Evolutionary conservation across 2,797 vertebrate genomes (phyloP).

Genomic region (Syngnathus rostellatus): DNA sequence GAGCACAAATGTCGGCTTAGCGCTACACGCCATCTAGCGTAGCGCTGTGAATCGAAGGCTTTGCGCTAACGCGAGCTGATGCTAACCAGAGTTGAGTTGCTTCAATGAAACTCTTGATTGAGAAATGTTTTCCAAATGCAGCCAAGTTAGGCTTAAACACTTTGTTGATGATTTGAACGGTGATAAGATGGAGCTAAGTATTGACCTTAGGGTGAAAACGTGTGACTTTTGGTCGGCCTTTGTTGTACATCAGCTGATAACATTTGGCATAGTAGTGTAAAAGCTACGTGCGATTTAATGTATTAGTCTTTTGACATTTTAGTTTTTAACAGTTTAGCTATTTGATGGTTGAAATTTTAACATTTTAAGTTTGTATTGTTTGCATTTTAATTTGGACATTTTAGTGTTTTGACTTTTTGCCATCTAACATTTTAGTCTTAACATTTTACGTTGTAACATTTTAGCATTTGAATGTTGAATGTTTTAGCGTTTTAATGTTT

Average conservation of each 20-base stretch:
- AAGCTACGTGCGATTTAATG: too few relatives aligned
- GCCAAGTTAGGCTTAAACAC: background rate
- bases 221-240: background rate
- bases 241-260: background rate
- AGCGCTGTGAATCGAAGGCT: background rate
- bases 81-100: background rate
- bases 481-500: too few relatives aligned
- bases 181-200: background rate
- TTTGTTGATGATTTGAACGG: background rate
- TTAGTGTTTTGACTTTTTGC: background rate
- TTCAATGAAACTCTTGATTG: background rate
- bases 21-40: background rate
- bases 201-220: background rate
- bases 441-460: background rate
- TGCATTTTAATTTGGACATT: background rate
- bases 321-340: too few relatives aligned
- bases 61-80: background rate
- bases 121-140: background rate
- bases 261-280: background rate
- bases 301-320: too few relatives aligned
- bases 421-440: too few relatives aligned
- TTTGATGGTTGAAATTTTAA: background rate
- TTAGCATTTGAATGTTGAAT: too few relatives aligned
- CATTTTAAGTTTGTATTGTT: background rate
- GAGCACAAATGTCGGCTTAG: slow-evolving; percentile 12